Evolutionary conservation across 2,797 vertebrate genomes (phyloP), one percentile per base, ranked within the genome.

Genomic region (Gallinago nigripennis): DNA sequence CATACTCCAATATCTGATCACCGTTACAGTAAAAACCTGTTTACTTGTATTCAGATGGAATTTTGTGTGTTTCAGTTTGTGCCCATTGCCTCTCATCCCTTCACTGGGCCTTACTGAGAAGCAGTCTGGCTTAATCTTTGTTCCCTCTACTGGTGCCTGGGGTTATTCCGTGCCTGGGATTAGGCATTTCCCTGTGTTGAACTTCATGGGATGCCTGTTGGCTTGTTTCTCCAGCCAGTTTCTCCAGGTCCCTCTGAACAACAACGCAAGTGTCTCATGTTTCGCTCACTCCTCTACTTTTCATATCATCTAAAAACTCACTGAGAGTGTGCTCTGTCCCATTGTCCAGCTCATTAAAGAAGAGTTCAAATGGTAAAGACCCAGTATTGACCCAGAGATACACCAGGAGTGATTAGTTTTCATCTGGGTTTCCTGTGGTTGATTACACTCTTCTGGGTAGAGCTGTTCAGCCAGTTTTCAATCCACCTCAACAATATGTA

Each of bases 181-280:
- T 57, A 58, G n/a, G 19, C 10, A 45, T 8, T 71, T 86, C 11
- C 30, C 25, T 58, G 3, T 70, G 39, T 20, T 58, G 39, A 77
- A 53, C 39, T 41, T 65, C 5, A 28, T 60, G 18, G 53, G 21
- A 41, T 66, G 41, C 19, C 33, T 60, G 13, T 48, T 73, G 61
- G 17, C 20, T 46, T 63, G 8, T 73, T 68, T 79, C n/a, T 83
- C 17, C 35, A 56, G 27, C 14, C 20, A 51, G 7, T 41, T 54
- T 18, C 51, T 54, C 31, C 23, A 30, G 19, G 31, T 57, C 21
- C 16, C 37, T 81, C 57, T 73, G 57, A 60, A 81, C 33, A 50
- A 9, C 61, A 66, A 8, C 4, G 51, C 2, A 79, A 25, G 4
- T 5, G 15, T 19, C 13, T 51, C 1, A 0, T 25, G 3, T 28